Base-by-base conservation (phyloP, 92 coral and sea anemone genomes). In the Paragorgia papillata region DNA sequence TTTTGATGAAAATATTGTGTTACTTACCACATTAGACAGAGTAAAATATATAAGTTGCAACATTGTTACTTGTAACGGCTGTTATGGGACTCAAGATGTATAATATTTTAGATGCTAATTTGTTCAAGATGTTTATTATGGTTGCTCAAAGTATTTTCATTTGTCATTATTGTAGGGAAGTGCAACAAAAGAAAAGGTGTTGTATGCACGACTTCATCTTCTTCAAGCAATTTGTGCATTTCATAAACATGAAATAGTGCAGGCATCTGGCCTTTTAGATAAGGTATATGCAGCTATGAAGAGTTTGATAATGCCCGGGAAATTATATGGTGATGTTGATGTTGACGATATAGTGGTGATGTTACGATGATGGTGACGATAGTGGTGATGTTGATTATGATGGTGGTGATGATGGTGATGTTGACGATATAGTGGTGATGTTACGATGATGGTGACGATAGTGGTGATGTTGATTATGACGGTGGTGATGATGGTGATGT, bases 161-260 rank as follows among this genome's bases (percentile, higher is more conserved):
- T 37, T 37, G 10, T n/a, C 43, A 12, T 15, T 6, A 28, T 62
- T 58, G 1, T 67, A 93, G 97, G 97, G 96, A 33, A 86, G 93
- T 39, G 80, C 88, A 70, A 89, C 89, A 27, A 83, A 90, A 26
- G 97, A 93, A 73, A 69, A 86, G 28, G 97, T 96, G 27, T 78
- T 93, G 3, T 88, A 88, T 80, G 96, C 90, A 10, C 85, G 97
- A 7, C 93, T 93, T 21, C 81, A 88, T 74, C 69, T 89, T 35
- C 83, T 93, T 19, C 88, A 90, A 77, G 96, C 96, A 5, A 89
- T 90, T 28, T 90, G 96, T 76, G 91, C 97, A 1, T 93, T 90
- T 58, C 90, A 86, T 78, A 84, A 66, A 74, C 92, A 91, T 29
- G 44, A 75, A 14, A 77, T 70, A 43, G 81, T 75, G 3, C 55